A percentile compares a stretch with the other conserved stretches of the same genome.
Conservation (phyloP, 2,797 vertebrate genomes). For the Pogoniulus pusillus region DNA sequence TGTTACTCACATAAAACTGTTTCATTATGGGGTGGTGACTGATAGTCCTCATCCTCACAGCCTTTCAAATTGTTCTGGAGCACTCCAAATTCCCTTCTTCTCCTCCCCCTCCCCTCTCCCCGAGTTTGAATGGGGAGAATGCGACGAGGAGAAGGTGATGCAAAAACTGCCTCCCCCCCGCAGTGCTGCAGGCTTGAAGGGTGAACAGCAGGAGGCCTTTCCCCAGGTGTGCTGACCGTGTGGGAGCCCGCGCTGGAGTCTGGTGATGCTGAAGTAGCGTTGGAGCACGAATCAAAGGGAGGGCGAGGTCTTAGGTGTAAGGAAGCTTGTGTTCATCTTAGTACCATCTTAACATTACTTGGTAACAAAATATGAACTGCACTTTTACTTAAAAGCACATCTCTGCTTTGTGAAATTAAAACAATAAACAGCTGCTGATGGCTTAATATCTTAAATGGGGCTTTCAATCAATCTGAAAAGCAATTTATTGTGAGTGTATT, state of each 20-base stretch:
- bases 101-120: no score
- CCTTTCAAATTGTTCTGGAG: not conserved
- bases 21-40: not conserved
- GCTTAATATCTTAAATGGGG: conserved; percentile 8
- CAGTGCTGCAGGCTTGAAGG: no score
- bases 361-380: conserved; percentile 2
- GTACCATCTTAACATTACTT: not conserved
- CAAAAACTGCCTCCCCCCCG: no score
- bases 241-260: no score
- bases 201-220: no score
- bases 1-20: not conserved
- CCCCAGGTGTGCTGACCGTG: no score
- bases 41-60: not conserved
- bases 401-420: conserved; percentile 20
- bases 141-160: no score
- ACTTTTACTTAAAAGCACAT: not conserved
- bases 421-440: conserved; percentile 41
- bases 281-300: not conserved
- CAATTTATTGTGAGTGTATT: conserved; percentile 10
- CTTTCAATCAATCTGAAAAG: conserved; percentile 7
- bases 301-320: not conserved
- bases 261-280: not conserved
- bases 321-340: not conserved
- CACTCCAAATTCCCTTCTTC: no score
- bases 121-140: no score